Base-by-base conservation (phyloP, 2,888 invertebrate genomes). In the Sepioteuthis lessoniana region DNA sequence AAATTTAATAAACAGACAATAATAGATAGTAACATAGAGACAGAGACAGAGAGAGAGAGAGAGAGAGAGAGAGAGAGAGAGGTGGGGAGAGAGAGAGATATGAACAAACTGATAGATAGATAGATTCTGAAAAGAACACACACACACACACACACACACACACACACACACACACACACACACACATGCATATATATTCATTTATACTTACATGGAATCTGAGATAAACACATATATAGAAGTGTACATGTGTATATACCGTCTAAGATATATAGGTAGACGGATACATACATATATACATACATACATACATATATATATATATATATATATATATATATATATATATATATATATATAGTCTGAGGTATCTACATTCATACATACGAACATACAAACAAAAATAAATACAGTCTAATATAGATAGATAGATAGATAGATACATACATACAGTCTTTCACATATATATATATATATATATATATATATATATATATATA, bases 401-500 rank as follows among this genome's bases (percentile, higher is more conserved):
- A 13, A 90, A 13, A 90, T 90, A 90, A 8, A 90, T 90, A 90
- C 21, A 90, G 8, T 7, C 21, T 13, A 13, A 90, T 90, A 90
- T 90, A 90, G 7, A 90, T 90, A 90, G 8, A 90, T 90, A 90
- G 8, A 16, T 90, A 90, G 8, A 90, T 35, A 90, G 8, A 90
- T 90, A 90, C 21, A 90, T 90, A 90, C 21, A 35, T 90, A 90
- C 28, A 16, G 8, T 13, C 21, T 13, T 90, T 13, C 21, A 90
- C 28, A 90, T 90, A 90, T 90, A 90, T 90, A 90, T 35, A 90
- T 90, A 90, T 90, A 16, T 90, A 90, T 90, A 90, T 90, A 90
- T 90, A 90, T 35, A 19, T 90, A 90, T 90, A 90, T 90, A 90
- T 90, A 90, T 90, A 90, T 90, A 90, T 90, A 90, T 90, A 90